Conservation (phyloP, 2,113 vertebrate genomes). For the Aegotheles bennettii region DNA sequence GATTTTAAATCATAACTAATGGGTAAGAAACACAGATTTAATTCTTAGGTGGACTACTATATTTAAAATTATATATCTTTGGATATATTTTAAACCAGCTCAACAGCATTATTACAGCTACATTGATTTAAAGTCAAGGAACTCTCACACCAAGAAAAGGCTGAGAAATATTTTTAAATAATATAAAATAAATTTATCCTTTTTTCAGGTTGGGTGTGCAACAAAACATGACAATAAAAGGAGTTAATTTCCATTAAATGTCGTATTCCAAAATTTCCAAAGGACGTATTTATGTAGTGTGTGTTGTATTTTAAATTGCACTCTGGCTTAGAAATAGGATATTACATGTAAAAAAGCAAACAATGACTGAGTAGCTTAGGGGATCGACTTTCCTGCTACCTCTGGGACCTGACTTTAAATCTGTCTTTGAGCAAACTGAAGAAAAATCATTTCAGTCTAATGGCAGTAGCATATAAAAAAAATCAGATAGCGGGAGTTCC, state of each 20-base stretch:
- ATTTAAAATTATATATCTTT: neutral
- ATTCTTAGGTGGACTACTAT: neutral
- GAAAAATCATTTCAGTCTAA: constrained; percentile 82
- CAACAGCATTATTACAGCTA: neutral
- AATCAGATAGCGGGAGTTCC: constrained; percentile 68
- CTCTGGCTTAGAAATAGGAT: constrained; percentile 72
- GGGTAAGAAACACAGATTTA: neutral
- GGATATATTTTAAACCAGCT: neutral
- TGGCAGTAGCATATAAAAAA: constrained; percentile 69
- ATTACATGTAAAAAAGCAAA: constrained; percentile 83
- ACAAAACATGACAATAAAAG: constrained; percentile 41
- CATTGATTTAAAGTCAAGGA: neutral
- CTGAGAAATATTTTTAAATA: neutral
- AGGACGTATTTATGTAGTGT: constrained; percentile 54
- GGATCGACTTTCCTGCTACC: constrained; percentile 78
- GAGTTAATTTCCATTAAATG: constrained; percentile 67
- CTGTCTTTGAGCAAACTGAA: constrained; percentile 80
- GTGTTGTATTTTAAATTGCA: constrained; percentile 71
- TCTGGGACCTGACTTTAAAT: constrained; percentile 82
- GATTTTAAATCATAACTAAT: neutral
- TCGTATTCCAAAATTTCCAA: constrained; percentile 57
- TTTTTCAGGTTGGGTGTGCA: constrained; percentile 19
- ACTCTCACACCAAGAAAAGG: neutral
- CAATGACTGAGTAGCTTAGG: constrained; percentile 78
- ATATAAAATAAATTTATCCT: neutral